Conservation (phyloP, 2,888 invertebrate genomes). For the Hydrotaea cyrtoneurina region DNA sequence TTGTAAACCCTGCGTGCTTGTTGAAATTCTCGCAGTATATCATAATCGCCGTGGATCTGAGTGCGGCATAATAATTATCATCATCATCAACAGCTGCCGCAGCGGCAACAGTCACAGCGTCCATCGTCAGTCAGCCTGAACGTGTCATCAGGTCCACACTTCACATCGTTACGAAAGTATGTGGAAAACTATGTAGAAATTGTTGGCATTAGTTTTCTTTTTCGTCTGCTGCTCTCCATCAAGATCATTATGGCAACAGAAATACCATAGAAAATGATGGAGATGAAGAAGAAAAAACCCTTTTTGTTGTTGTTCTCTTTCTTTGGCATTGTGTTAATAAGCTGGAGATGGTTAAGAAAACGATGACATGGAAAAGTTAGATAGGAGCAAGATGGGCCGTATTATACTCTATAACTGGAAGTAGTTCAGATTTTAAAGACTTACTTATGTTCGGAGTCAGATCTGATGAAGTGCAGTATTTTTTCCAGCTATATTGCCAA, state of each 20-base stretch:
- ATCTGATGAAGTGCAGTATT: too few species aligned
- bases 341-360: not conserved
- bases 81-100: slow-evolving; percentile 1
- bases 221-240: not conserved
- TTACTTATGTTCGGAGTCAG: too few species aligned
- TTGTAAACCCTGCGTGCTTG: slow-evolving; percentile 9
- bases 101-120: not conserved
- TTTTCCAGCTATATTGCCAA: too few species aligned
- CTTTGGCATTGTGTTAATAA: slow-evolving; percentile 25
- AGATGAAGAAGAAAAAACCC: slow-evolving; percentile 39
- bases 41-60: slow-evolving; percentile 47
- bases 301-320: slow-evolving; percentile 33
- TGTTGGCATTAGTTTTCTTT: slow-evolving; percentile 45
- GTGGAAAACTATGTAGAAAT: slow-evolving; percentile 50
- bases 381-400: not conserved
- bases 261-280: slow-evolving; percentile 35
- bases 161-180: slow-evolving; percentile 56
- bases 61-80: slow-evolving; percentile 21
- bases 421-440: too few species aligned
- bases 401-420: not conserved
- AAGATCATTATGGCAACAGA: slow-evolving; percentile 57
- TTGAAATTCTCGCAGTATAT: slow-evolving; percentile 51
- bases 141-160: slow-evolving; percentile 16
- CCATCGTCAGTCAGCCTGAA: slow-evolving; percentile 5
- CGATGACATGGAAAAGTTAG: not conserved